A percentile compares a stretch with the other conserved stretches of the same genome.
These are phyloP conservation scores for Dorcus hopei DNA, from an alignment of 2,888 invertebrate genomes.

Conservation along the genomic window DNA sequence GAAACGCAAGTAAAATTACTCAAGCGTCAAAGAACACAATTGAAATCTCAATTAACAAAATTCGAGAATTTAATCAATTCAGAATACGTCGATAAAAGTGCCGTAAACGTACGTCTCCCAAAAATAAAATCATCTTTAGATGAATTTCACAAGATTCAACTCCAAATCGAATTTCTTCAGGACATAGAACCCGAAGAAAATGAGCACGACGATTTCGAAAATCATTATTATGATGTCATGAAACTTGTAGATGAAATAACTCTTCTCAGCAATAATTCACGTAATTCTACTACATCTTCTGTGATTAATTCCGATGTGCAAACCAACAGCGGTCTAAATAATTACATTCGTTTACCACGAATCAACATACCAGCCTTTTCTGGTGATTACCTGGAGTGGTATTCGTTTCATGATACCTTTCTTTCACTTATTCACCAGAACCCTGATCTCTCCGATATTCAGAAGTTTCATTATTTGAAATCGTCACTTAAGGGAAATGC, in stretches of 20 bases:
- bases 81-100: no score
- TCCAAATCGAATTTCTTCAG: not conserved
- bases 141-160: not conserved
- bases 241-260: not conserved
- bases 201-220: not conserved
- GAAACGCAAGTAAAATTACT: no score
- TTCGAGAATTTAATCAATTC: no score
- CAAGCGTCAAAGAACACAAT: no score
- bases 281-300: no score
- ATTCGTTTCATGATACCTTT: constrained; percentile 17
- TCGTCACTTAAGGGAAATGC: constrained; percentile 3
- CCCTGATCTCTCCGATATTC: constrained; percentile 7
- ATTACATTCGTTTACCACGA: not conserved
- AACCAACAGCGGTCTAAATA: no score
- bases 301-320: no score
- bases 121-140: not conserved
- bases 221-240: not conserved
- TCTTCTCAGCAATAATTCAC: no score
- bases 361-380: not conserved
- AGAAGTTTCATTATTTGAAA: constrained; percentile 9
- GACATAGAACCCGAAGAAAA: not conserved
- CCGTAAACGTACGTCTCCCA: no score
- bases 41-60: no score
- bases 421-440: constrained; percentile 17
- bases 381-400: constrained; percentile 11